phyloP scores from a whole-genome alignment of 1,140 invertebrate genomes.

The Conus betulinus region DNA sequence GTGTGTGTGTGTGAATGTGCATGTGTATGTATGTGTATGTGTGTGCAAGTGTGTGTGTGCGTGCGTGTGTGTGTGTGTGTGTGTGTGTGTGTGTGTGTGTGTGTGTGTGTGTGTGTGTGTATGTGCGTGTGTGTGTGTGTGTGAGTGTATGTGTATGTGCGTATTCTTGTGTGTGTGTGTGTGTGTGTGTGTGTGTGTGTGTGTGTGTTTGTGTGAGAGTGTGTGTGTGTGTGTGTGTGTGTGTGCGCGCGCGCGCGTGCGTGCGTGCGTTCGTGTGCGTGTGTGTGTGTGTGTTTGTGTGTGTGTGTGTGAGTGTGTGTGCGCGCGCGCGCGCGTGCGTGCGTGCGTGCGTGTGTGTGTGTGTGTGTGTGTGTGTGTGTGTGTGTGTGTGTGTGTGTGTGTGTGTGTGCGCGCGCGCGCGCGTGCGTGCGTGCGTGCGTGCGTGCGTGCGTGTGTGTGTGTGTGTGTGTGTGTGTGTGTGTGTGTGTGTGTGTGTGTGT shows the following conservation, averaged over 20 bases:
- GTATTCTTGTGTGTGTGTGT: too few relatives aligned
- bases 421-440: neutral
- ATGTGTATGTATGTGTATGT: neutral
- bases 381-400: slow-evolving; percentile 7
- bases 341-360: neutral
- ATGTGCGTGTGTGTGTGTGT: neutral
- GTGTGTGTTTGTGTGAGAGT: too few relatives aligned
- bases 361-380: neutral
- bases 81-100: neutral
- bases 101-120: slow-evolving; percentile 3
- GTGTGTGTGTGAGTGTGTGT: neutral
- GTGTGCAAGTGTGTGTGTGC: too few relatives aligned
- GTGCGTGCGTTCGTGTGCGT: too few relatives aligned
- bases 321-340: neutral
- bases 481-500: slow-evolving; percentile 15
- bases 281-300: too few relatives aligned
- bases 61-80: neutral
- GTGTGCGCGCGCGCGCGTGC: neutral
- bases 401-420: neutral
- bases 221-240: slow-evolving; percentile 9
- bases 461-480: slow-evolving; percentile 15
- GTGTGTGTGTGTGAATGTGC: neutral
- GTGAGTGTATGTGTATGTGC: too few relatives aligned
- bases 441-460: slow-evolving; percentile 7
- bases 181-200: slow-evolving; percentile 8